These are phyloP conservation scores for Drosophila aldrichi DNA, from an alignment of 2,888 invertebrate species.

Conservation along the genomic window DNA sequence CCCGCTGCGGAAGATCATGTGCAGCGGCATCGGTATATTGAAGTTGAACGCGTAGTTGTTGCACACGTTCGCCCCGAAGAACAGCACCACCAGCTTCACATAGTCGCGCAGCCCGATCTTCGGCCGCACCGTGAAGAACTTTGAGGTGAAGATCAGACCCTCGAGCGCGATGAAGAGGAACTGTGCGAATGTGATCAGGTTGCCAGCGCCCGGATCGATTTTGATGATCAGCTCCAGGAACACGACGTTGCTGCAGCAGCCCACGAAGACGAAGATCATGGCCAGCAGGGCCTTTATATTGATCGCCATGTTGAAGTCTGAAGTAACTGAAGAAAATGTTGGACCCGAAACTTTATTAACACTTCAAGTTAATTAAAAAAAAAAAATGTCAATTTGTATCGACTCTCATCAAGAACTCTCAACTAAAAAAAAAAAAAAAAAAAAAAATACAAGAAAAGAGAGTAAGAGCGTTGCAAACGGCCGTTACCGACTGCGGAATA, in stretches of 20 bases:
- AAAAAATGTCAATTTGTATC: background rate
- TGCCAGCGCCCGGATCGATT: slow-evolving; percentile 96
- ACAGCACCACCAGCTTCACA: slow-evolving; percentile 92
- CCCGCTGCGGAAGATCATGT: slow-evolving; percentile 99
- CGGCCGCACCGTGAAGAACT: slow-evolving; percentile 92
- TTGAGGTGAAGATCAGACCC: slow-evolving; percentile 93
- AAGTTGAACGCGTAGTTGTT: slow-evolving; percentile 98
- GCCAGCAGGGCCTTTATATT: slow-evolving; percentile 88
- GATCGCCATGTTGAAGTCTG: slow-evolving; percentile 53
- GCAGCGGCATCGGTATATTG: slow-evolving; percentile 98
- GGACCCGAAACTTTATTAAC: too few species aligned
- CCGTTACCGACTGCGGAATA: too few species aligned
- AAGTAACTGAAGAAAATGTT: background rate
- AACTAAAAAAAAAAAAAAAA: background rate
- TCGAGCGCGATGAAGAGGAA: slow-evolving; percentile 95
- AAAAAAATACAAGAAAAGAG: background rate
- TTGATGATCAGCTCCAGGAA: slow-evolving; percentile 95
- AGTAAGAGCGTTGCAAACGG: too few species aligned
- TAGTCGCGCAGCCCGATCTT: slow-evolving; percentile 93
- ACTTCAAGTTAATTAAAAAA: too few species aligned
- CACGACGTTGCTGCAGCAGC: slow-evolving; percentile 95
- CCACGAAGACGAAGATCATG: slow-evolving; percentile 91
- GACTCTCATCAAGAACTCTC: background rate
- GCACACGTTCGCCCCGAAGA: slow-evolving; percentile 95
- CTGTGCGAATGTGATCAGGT: slow-evolving; percentile 97